phyloP scores from a whole-genome alignment of 2,888 invertebrate genomes.

The Trachelus troglodyta region DNA sequence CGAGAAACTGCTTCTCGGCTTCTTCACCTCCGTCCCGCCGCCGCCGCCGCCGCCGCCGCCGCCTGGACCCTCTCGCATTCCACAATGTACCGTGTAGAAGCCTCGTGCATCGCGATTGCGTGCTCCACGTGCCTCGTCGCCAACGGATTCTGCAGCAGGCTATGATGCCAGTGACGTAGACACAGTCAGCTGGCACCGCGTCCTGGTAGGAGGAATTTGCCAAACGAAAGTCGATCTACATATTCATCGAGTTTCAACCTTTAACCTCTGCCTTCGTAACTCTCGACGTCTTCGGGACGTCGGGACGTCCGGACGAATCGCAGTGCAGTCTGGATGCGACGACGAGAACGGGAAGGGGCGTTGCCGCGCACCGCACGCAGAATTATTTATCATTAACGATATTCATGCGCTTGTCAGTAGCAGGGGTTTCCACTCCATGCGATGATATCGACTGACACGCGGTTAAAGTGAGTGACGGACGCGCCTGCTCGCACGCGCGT shows the following conservation, averaged over 20 bases:
- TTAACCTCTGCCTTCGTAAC: background rate
- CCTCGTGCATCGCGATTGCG: no score
- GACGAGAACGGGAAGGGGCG: background rate
- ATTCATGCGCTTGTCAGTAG: slow-evolving; percentile 61
- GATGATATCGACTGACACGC: slow-evolving; percentile 51
- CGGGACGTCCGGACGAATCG: background rate
- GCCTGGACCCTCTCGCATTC: background rate
- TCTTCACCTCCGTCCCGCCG: slow-evolving; percentile 2
- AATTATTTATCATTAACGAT: slow-evolving; percentile 58
- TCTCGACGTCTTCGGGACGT: background rate
- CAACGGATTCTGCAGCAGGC: background rate
- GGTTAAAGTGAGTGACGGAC: slow-evolving; percentile 45
- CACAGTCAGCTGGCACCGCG: no score
- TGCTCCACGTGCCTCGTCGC: background rate
- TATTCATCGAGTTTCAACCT: slow-evolving; percentile 38
- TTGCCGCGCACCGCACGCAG: slow-evolving; percentile 1
- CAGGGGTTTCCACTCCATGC: slow-evolving; percentile 58
- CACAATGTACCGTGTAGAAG: no score
- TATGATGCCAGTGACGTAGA: no score
- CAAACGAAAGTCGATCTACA: slow-evolving; percentile 38
- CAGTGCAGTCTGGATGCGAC: background rate
- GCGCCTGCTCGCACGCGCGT: no score
- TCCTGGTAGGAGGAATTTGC: background rate
- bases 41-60: background rate
- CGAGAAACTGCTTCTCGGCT: slow-evolving; percentile 9